Evolutionary conservation across 2,888 invertebrate species (phyloP).

Genomic region (Nowickia ferox): DNA sequence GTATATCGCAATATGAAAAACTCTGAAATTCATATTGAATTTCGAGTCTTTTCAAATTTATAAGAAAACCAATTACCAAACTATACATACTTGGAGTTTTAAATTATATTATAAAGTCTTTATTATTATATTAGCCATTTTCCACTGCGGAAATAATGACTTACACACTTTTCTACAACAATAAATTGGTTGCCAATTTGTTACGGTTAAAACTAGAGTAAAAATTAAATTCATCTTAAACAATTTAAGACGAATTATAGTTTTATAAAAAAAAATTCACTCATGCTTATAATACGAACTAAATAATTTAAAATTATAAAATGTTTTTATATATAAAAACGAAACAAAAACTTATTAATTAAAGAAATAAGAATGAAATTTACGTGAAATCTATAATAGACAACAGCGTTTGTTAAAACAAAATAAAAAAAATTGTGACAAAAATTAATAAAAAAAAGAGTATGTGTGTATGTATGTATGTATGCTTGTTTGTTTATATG

Average conservation of each 20-base stretch:
- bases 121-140: slow-evolving; percentile 49
- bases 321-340: slow-evolving; percentile 32
- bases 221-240: slow-evolving; percentile 40
- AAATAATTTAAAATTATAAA: slow-evolving; percentile 63
- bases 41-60: too few relatives aligned
- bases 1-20: too few relatives aligned
- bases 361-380: slow-evolving; percentile 28
- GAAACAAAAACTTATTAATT: slow-evolving; percentile 44
- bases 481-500: not conserved
- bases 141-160: slow-evolving; percentile 27
- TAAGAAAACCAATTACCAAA: not conserved
- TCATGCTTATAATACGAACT: slow-evolving; percentile 50
- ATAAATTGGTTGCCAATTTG: slow-evolving; percentile 58
- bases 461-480: not conserved
- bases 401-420: slow-evolving; percentile 51
- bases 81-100: slow-evolving; percentile 29
- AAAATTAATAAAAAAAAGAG: slow-evolving; percentile 3
- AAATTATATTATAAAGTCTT: slow-evolving; percentile 65
- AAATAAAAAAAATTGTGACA: slow-evolving; percentile 32
- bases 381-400: slow-evolving; percentile 36
- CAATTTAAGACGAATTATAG: slow-evolving; percentile 30
- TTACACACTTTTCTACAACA: slow-evolving; percentile 13
- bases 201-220: slow-evolving; percentile 34
- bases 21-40: too few relatives aligned
- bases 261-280: slow-evolving; percentile 51